Evolutionary conservation across 2,888 invertebrate species (phyloP).

Genomic region (Sphaeridia pumilis): DNA sequence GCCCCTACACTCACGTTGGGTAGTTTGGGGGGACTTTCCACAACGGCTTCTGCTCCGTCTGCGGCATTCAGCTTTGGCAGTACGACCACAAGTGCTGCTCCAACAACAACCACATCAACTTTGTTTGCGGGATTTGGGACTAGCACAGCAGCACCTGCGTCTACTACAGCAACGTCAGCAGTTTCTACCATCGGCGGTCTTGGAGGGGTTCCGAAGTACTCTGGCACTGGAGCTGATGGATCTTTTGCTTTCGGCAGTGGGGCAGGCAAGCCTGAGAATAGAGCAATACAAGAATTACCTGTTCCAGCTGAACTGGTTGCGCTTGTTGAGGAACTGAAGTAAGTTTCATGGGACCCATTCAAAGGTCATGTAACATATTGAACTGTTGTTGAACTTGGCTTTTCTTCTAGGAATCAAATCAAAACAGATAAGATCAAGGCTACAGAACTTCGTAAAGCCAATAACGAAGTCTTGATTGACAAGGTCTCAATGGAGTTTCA

Average conservation of each 20-base stretch:
- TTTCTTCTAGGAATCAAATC: slow-evolving; percentile 13
- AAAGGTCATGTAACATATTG: too few relatives aligned
- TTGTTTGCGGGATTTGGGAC: not conserved
- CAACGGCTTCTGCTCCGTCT: not conserved
- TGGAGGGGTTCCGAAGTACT: slow-evolving; percentile 13
- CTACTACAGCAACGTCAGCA: not conserved
- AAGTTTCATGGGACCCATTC: too few relatives aligned
- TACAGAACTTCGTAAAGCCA: slow-evolving; percentile 10
- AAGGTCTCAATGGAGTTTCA: slow-evolving; percentile 16
- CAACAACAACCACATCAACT: not conserved
- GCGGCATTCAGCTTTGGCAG: not conserved
- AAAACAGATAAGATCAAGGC: slow-evolving; percentile 13
- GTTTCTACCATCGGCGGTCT: slow-evolving; percentile 5
- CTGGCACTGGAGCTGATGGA: slow-evolving; percentile 6
- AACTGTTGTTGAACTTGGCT: too few relatives aligned
- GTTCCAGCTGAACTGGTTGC: slow-evolving; percentile 10
- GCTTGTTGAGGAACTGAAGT: slow-evolving; percentile 18
- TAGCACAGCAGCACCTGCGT: not conserved
- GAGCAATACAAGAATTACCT: slow-evolving; percentile 11
- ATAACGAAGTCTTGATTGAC: slow-evolving; percentile 10
- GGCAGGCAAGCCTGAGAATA: slow-evolving; percentile 14
- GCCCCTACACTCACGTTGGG: too few relatives aligned
- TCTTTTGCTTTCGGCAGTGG: slow-evolving; percentile 15
- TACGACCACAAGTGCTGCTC: slow-evolving; percentile 1
- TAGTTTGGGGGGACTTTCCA: too few relatives aligned